A percentile compares a stretch with the other conserved stretches of the same genome.
phyloP scores from a whole-genome alignment of 2,888 invertebrate species.

The Eretmocerus hayati region DNA sequence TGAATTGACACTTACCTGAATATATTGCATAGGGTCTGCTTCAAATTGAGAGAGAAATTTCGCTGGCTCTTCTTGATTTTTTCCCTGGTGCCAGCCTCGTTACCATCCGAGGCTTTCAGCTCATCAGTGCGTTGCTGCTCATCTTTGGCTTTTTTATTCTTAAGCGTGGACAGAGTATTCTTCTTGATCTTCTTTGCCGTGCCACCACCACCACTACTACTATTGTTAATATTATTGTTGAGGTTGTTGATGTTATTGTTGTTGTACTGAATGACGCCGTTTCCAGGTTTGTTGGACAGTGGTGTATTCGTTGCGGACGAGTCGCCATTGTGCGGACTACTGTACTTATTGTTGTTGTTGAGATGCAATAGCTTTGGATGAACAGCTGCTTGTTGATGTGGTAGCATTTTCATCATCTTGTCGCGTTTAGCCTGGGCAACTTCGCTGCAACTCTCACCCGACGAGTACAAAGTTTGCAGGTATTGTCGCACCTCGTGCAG shows the following conservation, averaged over 20 bases:
- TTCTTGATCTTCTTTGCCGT: slow-evolving; percentile 57
- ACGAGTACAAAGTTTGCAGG: slow-evolving; percentile 73
- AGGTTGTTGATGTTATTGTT: slow-evolving; percentile 47
- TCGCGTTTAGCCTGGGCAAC: slow-evolving; percentile 45
- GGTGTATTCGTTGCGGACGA: slow-evolving; percentile 40
- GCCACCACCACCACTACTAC: slow-evolving; percentile 42
- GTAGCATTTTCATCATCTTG: slow-evolving; percentile 27
- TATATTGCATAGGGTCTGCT: slow-evolving; percentile 79
- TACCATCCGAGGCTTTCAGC: slow-evolving; percentile 23
- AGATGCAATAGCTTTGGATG: slow-evolving; percentile 44
- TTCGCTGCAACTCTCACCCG: slow-evolving; percentile 49
- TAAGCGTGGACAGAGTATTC: slow-evolving; percentile 55
- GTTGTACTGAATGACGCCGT: slow-evolving; percentile 48
- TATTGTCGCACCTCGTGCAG: slow-evolving; percentile 78
- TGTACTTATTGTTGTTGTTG: slow-evolving; percentile 45
- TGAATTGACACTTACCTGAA: slow-evolving; percentile 64
- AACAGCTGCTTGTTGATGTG: slow-evolving; percentile 31
- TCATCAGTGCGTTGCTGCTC: slow-evolving; percentile 33
- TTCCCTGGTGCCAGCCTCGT: slow-evolving; percentile 41
- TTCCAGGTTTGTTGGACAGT: slow-evolving; percentile 47
- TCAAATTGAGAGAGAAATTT: slow-evolving; percentile 68
- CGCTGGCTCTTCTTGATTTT: slow-evolving; percentile 58
- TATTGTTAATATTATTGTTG: slow-evolving; percentile 43
- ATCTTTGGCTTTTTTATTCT: slow-evolving; percentile 50
- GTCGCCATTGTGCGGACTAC: slow-evolving; percentile 44